Percentiles rank a stretch among this genome's conserved stretches.
Conservation (phyloP, 1,140 invertebrate genomes). For the Drosophila sturtevanti region DNA sequence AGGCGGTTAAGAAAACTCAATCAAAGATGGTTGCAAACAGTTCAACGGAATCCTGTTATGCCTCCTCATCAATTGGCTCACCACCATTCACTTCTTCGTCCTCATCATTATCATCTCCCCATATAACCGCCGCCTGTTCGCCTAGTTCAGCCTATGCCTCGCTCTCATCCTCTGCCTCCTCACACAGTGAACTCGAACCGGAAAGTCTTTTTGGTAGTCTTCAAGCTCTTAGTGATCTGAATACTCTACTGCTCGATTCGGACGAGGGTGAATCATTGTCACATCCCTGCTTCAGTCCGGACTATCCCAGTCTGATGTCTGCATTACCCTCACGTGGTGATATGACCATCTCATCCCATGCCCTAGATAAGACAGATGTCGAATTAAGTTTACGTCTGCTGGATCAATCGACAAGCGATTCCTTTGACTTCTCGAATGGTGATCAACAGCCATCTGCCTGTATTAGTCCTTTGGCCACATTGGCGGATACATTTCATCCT, state of each 20-base stretch:
- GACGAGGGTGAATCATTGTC: constrained; percentile 84
- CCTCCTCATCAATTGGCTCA: constrained; percentile 62
- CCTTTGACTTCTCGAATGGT: constrained; percentile 66
- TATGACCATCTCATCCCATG: constrained; percentile 51
- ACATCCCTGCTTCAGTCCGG: constrained; percentile 69
- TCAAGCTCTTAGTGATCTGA: constrained; percentile 60
- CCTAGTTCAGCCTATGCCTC: constrained; percentile 59
- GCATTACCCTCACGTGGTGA: constrained; percentile 56
- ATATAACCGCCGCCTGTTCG: constrained; percentile 30
- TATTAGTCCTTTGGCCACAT: constrained; percentile 68
- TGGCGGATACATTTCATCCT: constrained; percentile 67
- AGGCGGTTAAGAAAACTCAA: constrained; percentile 25
- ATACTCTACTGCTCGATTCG: constrained; percentile 83
- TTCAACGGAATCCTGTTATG: constrained; percentile 68
- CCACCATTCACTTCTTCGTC: constrained; percentile 19
- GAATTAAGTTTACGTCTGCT: constrained; percentile 74
- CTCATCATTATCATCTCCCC: constrained; percentile 18
- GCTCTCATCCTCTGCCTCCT: constrained; percentile 56
- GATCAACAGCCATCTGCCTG: constrained; percentile 73
- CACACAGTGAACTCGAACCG: constrained; percentile 36
- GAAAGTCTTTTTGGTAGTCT: constrained; percentile 47
- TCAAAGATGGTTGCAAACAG: constrained; percentile 4
- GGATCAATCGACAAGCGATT: constrained; percentile 65
- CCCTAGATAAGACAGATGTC: constrained; percentile 65
- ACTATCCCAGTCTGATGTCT: constrained; percentile 43